Base-by-base conservation (phyloP, 2,113 vertebrate genomes). In the Sphyrna mokarran region DNA sequence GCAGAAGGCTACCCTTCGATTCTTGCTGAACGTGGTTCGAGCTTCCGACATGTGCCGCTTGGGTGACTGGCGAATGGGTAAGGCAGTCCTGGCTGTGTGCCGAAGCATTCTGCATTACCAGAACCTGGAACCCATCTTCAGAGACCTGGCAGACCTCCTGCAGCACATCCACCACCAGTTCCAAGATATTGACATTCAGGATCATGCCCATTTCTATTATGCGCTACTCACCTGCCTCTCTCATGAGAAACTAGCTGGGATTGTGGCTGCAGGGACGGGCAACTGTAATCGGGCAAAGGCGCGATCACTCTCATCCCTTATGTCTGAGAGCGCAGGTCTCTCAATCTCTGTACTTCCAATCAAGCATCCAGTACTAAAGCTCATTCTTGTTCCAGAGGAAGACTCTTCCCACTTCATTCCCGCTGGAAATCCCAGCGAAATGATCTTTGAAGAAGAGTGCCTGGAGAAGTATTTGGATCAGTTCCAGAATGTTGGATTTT, bases 171-270 rank as follows among this genome's bases (percentile, higher is more conserved):
- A 97, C 87, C 95, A 96, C 58, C 95, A 95, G 96, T 98, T 98
- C 5, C 97, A 97, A 0, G 98, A 98, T 96, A 97, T 97, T 0
- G 98, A 99, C n/a, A 97, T 98, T 63, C 97, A 97, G 89, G 98
- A 99, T 96, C 98, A 97, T 0, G 98, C 98, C 16, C 98, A 98
- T 18, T 98, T 99, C 26, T 99, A 99, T 97, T 98, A 98, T 96
- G 96, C 97, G 7, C 97, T 99, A n/a, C 97, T 98, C 85, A 97
- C 98, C 69, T 98, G 98, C 0, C 97, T 99, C 68, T 98, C 98
- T 0, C 90, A 90, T 33, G 98, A 98, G 95, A 99, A 99, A 96
- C 97, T 98, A 83, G 96, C 96, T 0, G 96, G 96, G 0, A 96
- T 98, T 33, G 94, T 98, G 61, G 96, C 96, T 0, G 97, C 96